Evolutionary conservation across 2,113 vertebrate species (phyloP), one percentile per base, ranked within the genome.

Genomic region (Cryptomyrus ogoouensis): DNA sequence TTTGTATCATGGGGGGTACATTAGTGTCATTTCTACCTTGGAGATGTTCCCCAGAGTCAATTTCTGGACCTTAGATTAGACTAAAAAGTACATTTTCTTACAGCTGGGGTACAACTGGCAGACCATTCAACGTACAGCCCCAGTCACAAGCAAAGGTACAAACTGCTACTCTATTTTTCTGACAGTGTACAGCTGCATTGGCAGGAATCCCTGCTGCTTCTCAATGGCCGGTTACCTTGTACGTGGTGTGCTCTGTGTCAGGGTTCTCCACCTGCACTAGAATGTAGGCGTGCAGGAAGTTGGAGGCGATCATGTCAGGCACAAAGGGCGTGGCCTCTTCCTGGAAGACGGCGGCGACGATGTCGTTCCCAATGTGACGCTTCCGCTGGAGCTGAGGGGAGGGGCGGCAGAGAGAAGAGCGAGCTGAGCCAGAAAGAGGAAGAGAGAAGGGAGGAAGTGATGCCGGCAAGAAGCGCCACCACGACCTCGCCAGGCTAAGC

Each of bases 231-330:
- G 42, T 13, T 94, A 99, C 98, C 98, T 97, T 98, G 94, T 99
- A 99, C 0, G 92, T 85, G 0, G 95, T 90, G 9, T 77, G 88
- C 0, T 97, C 96, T 0, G 94, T 93, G 90, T 95, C 93, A 0
- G 93, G 91, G 89, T 94, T 95, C 53, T 98, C 97, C 47, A 95
- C 96, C 94, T 98, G 98, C 91, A 99, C 97, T 0, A 99, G 95
- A 0, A 99, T 95, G 91, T 98, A 99, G 86, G 98, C 98, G 0
- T 99, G 98, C 83, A 99, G 94, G 93, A 99, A 99, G 94, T 99
- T 99, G 91, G 98, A 99, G 86, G 98, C 98, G 0, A 99, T 99
- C 97, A 98, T 98, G 93, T 99, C 98, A 0, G 98, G 97, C 88
- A 99, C 98, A 47, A 99, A 99, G 0, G 98, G 98, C 0, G 98